A percentile compares a stretch with the other conserved stretches of the same genome.
Evolutionary conservation across 2,888 invertebrate genomes (phyloP).

Genomic region (Agrochola macilenta): DNA sequence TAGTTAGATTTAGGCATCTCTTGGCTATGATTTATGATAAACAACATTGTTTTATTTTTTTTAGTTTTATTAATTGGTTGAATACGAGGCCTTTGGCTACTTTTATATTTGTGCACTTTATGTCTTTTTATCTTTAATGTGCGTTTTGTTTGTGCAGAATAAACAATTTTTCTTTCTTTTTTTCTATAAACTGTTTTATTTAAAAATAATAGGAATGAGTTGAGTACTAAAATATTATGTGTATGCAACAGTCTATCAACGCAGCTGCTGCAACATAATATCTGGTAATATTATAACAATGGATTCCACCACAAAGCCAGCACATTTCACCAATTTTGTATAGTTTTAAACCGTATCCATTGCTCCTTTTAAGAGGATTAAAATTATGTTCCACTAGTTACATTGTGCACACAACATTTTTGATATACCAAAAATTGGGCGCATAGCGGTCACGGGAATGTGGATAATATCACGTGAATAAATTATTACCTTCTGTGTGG

Average conservation of each 20-base stretch:
- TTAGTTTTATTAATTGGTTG: too few species aligned
- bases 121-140: too few species aligned
- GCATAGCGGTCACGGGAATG: background rate
- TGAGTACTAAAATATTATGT: background rate
- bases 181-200: background rate
- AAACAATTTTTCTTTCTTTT: too few species aligned
- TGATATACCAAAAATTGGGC: constrained; percentile 44
- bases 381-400: constrained; percentile 48
- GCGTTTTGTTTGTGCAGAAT: too few species aligned
- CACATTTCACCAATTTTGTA: constrained; percentile 38
- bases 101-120: too few species aligned
- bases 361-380: constrained; percentile 52
- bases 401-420: constrained; percentile 41
- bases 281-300: constrained; percentile 23
- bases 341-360: constrained; percentile 51
- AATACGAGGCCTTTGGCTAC: too few species aligned
- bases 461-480: constrained; percentile 30
- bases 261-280: constrained; percentile 13
- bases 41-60: too few species aligned
- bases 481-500: constrained; percentile 29
- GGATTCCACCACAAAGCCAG: constrained; percentile 49
- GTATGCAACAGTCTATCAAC: constrained; percentile 4
- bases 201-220: background rate
- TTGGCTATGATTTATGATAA: too few species aligned
- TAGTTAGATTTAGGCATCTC: too few species aligned